Conservation (phyloP, 2,113 vertebrate genomes). For the Rhodinocichla rosea region DNA sequence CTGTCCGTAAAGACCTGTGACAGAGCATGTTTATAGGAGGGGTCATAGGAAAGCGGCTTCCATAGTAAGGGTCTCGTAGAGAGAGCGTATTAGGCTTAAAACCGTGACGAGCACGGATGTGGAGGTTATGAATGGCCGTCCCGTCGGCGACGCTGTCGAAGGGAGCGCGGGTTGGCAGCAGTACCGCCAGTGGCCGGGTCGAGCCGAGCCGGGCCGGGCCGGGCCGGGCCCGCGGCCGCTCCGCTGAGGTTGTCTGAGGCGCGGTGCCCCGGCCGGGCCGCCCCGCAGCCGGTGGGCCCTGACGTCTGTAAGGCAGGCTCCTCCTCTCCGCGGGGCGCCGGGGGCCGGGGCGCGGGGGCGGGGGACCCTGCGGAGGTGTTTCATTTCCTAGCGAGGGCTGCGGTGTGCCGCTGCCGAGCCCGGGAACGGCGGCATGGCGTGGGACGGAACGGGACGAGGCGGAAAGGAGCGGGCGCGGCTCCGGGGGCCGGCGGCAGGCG, state of each 20-base stretch:
- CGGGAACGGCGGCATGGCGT: neutral
- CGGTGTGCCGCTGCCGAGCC: neutral
- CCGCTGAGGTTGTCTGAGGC: neutral
- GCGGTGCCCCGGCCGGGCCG: neutral
- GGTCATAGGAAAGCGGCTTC: neutral
- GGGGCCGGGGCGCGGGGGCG: neutral
- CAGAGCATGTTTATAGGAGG: accelerated
- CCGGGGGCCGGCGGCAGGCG: neutral
- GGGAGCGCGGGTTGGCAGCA: neutral
- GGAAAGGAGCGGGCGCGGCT: neutral
- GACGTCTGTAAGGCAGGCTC: conserved; percentile 63
- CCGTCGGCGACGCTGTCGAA: neutral
- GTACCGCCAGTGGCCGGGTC: neutral
- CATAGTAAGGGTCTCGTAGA: accelerated
- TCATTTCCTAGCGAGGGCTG: conserved; percentile 35
- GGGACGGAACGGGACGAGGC: neutral
- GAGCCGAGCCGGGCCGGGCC: neutral
- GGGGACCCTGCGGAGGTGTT: conserved; percentile 50
- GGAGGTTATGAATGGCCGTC: accelerated
- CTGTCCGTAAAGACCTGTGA: accelerated
- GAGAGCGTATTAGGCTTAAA: accelerated
- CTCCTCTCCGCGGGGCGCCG: conserved; percentile 36
- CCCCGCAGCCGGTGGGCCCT: neutral
- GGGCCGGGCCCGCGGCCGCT: neutral
- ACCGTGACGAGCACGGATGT: accelerated